phyloP scores from a whole-genome alignment of 2,888 invertebrate species.

The Drosophila subsilvestris region DNA sequence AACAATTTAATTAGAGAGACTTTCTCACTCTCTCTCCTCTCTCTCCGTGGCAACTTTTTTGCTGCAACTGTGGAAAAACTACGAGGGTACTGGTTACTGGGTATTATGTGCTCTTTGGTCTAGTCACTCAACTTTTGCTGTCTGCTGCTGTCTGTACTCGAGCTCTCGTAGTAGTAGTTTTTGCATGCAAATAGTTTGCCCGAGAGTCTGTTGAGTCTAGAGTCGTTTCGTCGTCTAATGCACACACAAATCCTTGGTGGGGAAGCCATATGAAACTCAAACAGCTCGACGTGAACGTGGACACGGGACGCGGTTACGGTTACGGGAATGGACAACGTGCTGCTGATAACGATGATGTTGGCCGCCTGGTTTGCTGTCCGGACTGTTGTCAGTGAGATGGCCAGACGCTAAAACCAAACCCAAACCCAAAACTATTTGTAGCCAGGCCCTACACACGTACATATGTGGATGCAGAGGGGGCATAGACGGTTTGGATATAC shows the following conservation, averaged over 20 bases:
- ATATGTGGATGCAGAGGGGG: neutral
- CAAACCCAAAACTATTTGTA: constrained; percentile 64
- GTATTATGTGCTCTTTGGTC: constrained; percentile 12
- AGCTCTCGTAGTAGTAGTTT: neutral
- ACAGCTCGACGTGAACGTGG: constrained; percentile 46
- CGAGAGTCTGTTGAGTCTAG: constrained; percentile 16
- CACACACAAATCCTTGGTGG: constrained; percentile 67
- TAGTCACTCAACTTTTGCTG: constrained; percentile 7
- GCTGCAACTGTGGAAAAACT: neutral
- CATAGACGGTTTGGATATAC: constrained; percentile 24
- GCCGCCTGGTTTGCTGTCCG: constrained; percentile 32
- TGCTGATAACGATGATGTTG: constrained; percentile 75
- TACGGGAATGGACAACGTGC: constrained; percentile 53
- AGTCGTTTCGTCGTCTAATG: constrained; percentile 31
- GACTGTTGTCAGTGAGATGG: constrained; percentile 9
- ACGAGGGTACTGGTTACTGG: constrained; percentile 8
- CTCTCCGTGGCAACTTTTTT: constrained; percentile 35
- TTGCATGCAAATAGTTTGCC: constrained; percentile 30
- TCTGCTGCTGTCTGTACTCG: neutral
- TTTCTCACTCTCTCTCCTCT: too few species aligned
- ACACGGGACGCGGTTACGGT: constrained; percentile 30
- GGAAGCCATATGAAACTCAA: constrained; percentile 72
- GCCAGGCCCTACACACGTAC: constrained; percentile 21
- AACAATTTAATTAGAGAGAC: constrained; percentile 45
- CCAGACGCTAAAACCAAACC: constrained; percentile 36